A percentile compares a stretch with the other conserved stretches of the same genome.
These are phyloP conservation scores for zebrafish (Danio rerio) DNA, from an alignment of 2,113 vertebrate species.

Conservation along the genomic window GRCz12tu NC_133198.1:47961501-47962000, in stretches of 20 bases:
- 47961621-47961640: too few relatives aligned
- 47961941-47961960: constrained; percentile 61
- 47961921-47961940: constrained; percentile 82
- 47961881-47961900: constrained; percentile 83
- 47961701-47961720: constrained; percentile 81
- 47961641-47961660: too few relatives aligned
- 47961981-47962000: too few relatives aligned
- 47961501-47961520: too few relatives aligned
- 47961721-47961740: constrained; percentile 83
- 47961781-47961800: constrained; percentile 81
- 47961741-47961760: constrained; percentile 82
- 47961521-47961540: too few relatives aligned
- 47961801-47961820: constrained; percentile 80
- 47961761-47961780: constrained; percentile 82
- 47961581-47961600: too few relatives aligned
- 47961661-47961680: too few relatives aligned
- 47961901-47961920: constrained; percentile 82
- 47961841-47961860: constrained; percentile 82
- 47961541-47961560: too few relatives aligned
- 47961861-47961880: constrained; percentile 78
- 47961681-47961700: constrained; percentile 77
- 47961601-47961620: too few relatives aligned
- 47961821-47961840: constrained; percentile 82
- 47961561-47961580: too few relatives aligned
- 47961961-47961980: too few relatives aligned